These are phyloP conservation scores for Heptranchias perlo DNA, from an alignment of 2,113 vertebrate species.

Conservation along the genomic window DNA sequence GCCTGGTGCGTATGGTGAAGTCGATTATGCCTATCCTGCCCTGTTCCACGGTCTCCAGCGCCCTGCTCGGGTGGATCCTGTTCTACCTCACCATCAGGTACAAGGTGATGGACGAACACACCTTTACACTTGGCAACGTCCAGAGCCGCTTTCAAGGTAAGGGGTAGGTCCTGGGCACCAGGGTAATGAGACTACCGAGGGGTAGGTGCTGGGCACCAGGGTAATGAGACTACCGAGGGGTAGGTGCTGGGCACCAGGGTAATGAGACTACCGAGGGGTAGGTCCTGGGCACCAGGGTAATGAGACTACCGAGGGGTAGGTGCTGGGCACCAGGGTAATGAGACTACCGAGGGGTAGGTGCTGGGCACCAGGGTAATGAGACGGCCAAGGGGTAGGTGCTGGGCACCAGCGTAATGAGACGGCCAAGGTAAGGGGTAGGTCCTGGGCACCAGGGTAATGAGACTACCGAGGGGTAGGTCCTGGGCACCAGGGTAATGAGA, in stretches of 20 bases:
- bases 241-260: not conserved
- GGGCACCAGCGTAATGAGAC: not conserved
- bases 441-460: not conserved
- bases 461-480: too few species aligned
- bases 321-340: not conserved
- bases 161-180: not conserved
- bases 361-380: not conserved
- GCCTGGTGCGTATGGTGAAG: not conserved
- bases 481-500: not conserved
- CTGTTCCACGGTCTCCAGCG: not conserved
- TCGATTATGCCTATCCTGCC: not conserved
- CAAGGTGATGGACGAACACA: not conserved
- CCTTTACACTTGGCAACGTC: not conserved
- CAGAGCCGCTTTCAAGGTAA: conserved; percentile 25
- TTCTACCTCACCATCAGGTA: not conserved
- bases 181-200: not conserved
- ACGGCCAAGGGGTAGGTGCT: not conserved
- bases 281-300: not conserved
- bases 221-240: not conserved
- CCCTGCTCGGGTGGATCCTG: not conserved
- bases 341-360: not conserved
- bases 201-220: not conserved
- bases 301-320: not conserved
- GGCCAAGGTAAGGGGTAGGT: not conserved
- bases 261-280: not conserved